Evolutionary conservation across 2,888 invertebrate genomes (phyloP).

Genomic region (Hipparchia sbordonii): DNA sequence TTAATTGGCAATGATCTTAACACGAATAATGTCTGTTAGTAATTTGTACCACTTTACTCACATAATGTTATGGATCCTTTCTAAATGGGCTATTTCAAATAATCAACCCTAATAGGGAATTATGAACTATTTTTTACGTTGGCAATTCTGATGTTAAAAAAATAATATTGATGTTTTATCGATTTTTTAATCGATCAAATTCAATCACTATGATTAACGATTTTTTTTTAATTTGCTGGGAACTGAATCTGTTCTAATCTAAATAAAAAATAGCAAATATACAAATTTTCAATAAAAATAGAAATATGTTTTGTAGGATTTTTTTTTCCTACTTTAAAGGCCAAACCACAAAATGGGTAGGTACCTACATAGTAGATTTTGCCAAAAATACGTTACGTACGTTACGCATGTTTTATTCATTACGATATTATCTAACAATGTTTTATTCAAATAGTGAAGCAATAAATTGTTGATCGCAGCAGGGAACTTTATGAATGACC

Average conservation of each 20-base stretch:
- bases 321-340: too few relatives aligned
- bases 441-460: too few relatives aligned
- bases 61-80: not conserved
- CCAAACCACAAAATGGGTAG: too few relatives aligned
- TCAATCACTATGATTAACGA: not conserved
- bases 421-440: too few relatives aligned
- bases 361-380: too few relatives aligned
- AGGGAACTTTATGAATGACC: too few relatives aligned
- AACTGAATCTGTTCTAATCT: not conserved
- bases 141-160: not conserved
- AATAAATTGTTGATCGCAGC: too few relatives aligned
- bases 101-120: not conserved
- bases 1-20: constrained; percentile 43
- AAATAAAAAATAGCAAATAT: not conserved
- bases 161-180: not conserved
- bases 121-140: not conserved
- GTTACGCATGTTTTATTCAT: too few relatives aligned
- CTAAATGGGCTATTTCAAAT: not conserved
- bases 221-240: too few relatives aligned
- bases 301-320: not conserved
- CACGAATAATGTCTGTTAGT: constrained; percentile 13
- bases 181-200: not conserved
- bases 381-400: too few relatives aligned
- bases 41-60: not conserved
- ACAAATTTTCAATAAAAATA: too few relatives aligned